Base-by-base conservation (phyloP, 2,888 invertebrate genomes). In the Isotomurus palustris region DNA sequence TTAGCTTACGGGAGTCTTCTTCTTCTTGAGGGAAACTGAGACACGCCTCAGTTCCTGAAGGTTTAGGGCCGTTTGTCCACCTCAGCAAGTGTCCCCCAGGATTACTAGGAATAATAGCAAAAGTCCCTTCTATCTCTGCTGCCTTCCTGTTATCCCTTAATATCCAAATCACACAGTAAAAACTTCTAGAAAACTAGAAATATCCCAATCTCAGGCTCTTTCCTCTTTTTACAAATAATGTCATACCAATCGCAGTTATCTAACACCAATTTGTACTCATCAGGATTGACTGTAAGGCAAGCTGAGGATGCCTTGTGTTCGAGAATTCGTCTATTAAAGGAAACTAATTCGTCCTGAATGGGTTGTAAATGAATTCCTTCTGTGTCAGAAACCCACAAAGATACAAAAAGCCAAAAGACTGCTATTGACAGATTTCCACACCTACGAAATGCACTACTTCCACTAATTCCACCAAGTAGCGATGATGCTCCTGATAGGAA, bases 161-260 rank as follows among this genome's bases (percentile, higher is more conserved):
- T 12, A 43, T 19, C 28, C n/a, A n/a, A n/a, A n/a, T n/a, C n/a
- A n/a, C 22, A 47, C n/a, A 53, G 12, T 47, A 22, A 14, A n/a
- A 35, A 24, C 8, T 45, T 40, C 17, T 2, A 35, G 29, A 4
- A 49, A 35, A 28, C 17, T 36, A 29, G 35, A 14, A 38, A 21
- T 25, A 27, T 50, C n/a, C 40, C 6, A 41, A n/a, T n/a, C n/a
- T 45, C 27, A 27, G 19, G 5, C 19, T n/a, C 12, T 47, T 47
- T n/a, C 5, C 12, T 3, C 4, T 47, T 14, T 21, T 19, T 19
- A 8, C n/a, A 32, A 38, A 48, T 54, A n/a, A n/a, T n/a, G n/a
- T n/a, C n/a, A n/a, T 53, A 67, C 67, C 64, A 67, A 14, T 59
- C 35, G 29, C 67, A 67, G n/a, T 59, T 63, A 24, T 62, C 62